Percentiles rank a stretch among this genome's conserved stretches.
Evolutionary conservation across 2,797 vertebrate genomes (phyloP).

Genomic region (Peromyscus attwateri): DNA sequence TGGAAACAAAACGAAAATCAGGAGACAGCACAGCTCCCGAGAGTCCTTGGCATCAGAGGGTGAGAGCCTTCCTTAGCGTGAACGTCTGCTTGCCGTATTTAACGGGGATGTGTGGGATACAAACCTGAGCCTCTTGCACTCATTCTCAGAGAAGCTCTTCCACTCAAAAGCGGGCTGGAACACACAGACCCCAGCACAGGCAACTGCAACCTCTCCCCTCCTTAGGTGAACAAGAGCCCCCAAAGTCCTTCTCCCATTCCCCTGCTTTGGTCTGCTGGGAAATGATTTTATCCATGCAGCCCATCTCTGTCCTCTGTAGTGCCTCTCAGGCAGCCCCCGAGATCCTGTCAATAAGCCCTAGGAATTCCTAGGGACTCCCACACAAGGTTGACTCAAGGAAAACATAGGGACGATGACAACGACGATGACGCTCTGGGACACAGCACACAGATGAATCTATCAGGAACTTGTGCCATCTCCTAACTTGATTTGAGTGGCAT

Average conservation of each 20-base stretch:
- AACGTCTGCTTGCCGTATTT: not conserved
- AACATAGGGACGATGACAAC: not conserved
- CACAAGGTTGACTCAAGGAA: slow-evolving; percentile 30
- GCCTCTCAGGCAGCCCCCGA: slow-evolving; percentile 47
- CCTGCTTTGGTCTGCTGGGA: slow-evolving; percentile 28
- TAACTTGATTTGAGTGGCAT: slow-evolving; percentile 64
- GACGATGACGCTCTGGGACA: not conserved
- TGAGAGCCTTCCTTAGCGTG: not conserved
- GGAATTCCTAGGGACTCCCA: slow-evolving; percentile 58
- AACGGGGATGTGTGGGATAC: not conserved
- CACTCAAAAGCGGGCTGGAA: not conserved
- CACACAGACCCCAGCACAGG: not conserved
- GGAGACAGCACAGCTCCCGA: not conserved
- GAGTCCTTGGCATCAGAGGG: not conserved
- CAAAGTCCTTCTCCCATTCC: not conserved
- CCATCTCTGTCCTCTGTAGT: slow-evolving; percentile 39
- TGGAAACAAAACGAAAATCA: not conserved
- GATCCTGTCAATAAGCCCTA: slow-evolving; percentile 18
- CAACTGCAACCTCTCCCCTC: not conserved
- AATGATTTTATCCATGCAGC: not conserved
- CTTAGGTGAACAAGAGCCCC: not conserved
- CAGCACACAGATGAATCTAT: not conserved
- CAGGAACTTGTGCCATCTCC: slow-evolving; percentile 66
- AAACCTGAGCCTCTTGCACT: slow-evolving; percentile 49
- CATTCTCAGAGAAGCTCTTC: slow-evolving; percentile 45